Base-by-base conservation (phyloP, 2,113 vertebrate species). In the Geothlypis trichas region DNA sequence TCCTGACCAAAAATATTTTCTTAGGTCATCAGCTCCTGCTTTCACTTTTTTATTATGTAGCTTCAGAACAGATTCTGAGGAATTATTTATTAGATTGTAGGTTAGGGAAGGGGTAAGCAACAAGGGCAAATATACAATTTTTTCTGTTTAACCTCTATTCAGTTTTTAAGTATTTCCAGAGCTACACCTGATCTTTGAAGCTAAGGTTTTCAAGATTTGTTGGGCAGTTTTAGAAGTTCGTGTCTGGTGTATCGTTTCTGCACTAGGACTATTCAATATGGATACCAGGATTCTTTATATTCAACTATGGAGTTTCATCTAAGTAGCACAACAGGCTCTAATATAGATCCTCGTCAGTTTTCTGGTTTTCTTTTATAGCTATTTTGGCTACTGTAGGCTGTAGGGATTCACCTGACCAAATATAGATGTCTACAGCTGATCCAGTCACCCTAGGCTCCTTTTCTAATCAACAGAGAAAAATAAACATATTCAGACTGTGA, bases 391-490 rank as follows among this genome's bases (percentile, higher is more conserved):
- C 23, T 66, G 44, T 76, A 87, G 41, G 18, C 61, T 79, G 30
- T 27, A 58, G 42, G 55, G 71, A 87, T 96, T 94, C 95, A 90
- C 92, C 94, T 97, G 92, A 94, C 94, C 90, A 96, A 97, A 95
- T 96, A 97, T 73, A 97, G 87, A 90, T 91, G 90, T 91, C 84
- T 90, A n/a, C 37, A 69, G 58, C 67, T 91, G 90, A 85, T 96
- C 54, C 78, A 82, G 74, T 85, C 57, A 90, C 41, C 47, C 73
- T 67, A 39, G 52, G 44, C 90, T 87, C 47, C 33, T 91, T 93
- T 87, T 93, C 84, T 89, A 93, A 89, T 95, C 92, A 75, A n/a
- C 52, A 89, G 44, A 82, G 84, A 93, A 95, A 95, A 94, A 96
- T 83, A 93, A 94, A 94, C 74, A 41, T 27, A 61, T 41, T 16